These are phyloP conservation scores for Halictus quadricinctus DNA, from an alignment of 2,888 invertebrate species.

Conservation along the genomic window DNA sequence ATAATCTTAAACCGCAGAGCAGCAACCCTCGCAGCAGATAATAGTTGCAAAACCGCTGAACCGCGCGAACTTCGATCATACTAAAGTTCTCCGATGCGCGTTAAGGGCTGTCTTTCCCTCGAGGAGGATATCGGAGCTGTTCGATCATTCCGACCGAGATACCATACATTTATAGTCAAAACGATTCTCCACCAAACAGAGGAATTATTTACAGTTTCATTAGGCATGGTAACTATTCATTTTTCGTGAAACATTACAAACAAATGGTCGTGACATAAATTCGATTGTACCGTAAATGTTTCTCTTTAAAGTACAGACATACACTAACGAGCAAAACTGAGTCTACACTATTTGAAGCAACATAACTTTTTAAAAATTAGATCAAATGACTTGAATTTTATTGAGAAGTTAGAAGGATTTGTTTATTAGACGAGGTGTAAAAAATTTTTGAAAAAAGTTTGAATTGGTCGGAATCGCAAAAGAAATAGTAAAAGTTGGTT, in stretches of 20 bases:
- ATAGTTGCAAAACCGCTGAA: constrained; percentile 57
- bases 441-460: too few species aligned
- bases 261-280: neutral
- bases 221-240: neutral
- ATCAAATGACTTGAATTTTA: too few species aligned
- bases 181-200: neutral
- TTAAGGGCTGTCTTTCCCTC: neutral
- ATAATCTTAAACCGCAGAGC: constrained; percentile 73
- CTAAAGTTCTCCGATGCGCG: neutral
- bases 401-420: too few species aligned
- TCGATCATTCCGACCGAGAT: neutral
- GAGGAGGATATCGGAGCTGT: neutral
- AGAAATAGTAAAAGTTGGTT: too few species aligned
- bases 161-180: neutral
- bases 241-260: neutral
- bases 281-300: too few species aligned
- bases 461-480: too few species aligned
- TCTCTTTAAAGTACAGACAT: too few species aligned
- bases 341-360: too few species aligned
- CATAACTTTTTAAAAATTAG: too few species aligned
- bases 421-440: too few species aligned
- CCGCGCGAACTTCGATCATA: constrained; percentile 18
- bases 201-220: neutral
- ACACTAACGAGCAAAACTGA: too few species aligned
- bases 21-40: constrained; percentile 52